Conservation (phyloP, 2,113 vertebrate genomes). For the Calidris pugnax region DNA sequence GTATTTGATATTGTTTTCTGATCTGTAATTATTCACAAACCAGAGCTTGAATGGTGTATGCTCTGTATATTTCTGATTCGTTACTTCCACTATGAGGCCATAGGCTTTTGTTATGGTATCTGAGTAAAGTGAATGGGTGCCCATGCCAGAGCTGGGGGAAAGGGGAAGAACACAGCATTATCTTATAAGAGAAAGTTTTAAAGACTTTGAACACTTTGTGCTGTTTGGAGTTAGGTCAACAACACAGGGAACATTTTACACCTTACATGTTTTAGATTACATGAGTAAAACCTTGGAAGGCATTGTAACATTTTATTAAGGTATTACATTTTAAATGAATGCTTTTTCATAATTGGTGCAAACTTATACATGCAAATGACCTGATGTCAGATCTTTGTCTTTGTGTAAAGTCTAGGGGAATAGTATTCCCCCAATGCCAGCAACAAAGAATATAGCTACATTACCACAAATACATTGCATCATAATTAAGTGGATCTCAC, state of each 20-base stretch:
- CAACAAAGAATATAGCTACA: background rate
- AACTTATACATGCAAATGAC: background rate
- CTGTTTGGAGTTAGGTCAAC: background rate
- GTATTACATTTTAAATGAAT: background rate
- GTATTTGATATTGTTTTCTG: background rate
- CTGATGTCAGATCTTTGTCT: background rate
- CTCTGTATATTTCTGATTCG: background rate
- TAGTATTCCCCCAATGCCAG: background rate
- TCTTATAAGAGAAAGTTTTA: background rate
- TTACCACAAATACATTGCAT: background rate
- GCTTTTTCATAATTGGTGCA: background rate
- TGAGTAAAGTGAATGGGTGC: rapidly evolving
- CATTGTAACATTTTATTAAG: background rate
- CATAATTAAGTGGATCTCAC: background rate
- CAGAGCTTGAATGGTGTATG: rapidly evolving
- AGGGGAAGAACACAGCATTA: background rate
- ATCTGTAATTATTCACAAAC: background rate
- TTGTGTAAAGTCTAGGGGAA: background rate
- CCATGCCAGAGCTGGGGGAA: background rate
- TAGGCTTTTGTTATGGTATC: background rate
- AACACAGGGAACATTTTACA: background rate
- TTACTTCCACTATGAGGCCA: background rate
- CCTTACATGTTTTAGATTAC: background rate
- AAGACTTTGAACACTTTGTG: background rate
- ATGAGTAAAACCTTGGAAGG: background rate